phyloP scores from a whole-genome alignment of 2,888 invertebrate species.

The Stramonita haemastoma region DNA sequence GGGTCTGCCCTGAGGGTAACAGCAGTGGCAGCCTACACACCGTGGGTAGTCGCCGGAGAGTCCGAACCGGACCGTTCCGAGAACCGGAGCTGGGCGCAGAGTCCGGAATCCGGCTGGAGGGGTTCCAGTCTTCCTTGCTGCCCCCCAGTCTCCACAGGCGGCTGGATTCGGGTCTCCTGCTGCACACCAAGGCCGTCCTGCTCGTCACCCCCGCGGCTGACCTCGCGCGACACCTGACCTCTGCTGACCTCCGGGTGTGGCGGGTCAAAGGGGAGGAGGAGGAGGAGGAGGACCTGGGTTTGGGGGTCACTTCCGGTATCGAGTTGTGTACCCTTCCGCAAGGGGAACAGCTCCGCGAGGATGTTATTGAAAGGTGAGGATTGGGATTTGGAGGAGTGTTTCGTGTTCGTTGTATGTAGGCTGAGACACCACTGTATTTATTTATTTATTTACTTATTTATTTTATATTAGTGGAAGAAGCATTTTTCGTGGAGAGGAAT shows the following conservation, averaged over 20 bases:
- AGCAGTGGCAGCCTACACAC: neutral
- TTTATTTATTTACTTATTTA: too few species aligned
- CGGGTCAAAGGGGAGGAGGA: slow-evolving; percentile 67
- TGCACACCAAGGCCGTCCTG: neutral
- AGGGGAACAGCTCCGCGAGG: slow-evolving; percentile 88
- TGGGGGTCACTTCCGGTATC: slow-evolving; percentile 83
- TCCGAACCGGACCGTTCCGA: neutral
- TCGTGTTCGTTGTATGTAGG: too few species aligned
- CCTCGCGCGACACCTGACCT: slow-evolving; percentile 91
- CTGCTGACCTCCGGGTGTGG: slow-evolving; percentile 88
- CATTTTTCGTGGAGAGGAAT: too few species aligned
- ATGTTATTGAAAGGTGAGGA: slow-evolving; percentile 89
- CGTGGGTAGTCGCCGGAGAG: neutral
- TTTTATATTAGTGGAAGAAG: too few species aligned
- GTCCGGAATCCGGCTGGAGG: neutral
- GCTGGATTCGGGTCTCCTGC: neutral
- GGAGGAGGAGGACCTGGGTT: slow-evolving; percentile 80
- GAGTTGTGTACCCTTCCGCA: slow-evolving; percentile 91
- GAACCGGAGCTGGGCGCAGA: neutral
- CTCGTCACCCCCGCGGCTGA: slow-evolving; percentile 88
- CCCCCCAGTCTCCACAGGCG: neutral
- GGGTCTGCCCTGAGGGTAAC: neutral
- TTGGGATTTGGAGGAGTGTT: neutral
- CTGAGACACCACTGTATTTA: too few species aligned
- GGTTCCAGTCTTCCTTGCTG: neutral